Percentiles rank a stretch among this genome's conserved stretches.
Evolutionary conservation across 1,140 invertebrate species (phyloP).

Genomic region (Drosophila kanapiae): DNA sequence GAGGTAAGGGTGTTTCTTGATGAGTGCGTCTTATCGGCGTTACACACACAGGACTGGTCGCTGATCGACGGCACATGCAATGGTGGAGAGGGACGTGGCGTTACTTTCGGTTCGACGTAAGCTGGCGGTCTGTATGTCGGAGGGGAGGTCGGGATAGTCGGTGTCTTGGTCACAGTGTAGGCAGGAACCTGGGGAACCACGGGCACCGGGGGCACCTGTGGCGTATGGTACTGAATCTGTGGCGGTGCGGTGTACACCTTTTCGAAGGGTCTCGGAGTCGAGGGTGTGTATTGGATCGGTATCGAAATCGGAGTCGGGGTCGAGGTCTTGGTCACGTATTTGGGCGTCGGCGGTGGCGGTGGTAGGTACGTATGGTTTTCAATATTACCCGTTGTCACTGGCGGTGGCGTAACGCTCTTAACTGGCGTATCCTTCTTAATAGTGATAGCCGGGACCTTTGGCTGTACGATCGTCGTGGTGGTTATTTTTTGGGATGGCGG

Average conservation of each 20-base stretch:
- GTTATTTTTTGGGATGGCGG: constrained; percentile 60
- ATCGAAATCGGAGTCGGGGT: constrained; percentile 12
- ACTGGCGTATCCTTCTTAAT: constrained; percentile 77
- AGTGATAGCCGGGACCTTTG: constrained; percentile 79
- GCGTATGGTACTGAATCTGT: constrained; percentile 51
- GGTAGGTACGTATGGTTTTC: constrained; percentile 58
- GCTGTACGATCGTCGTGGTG: constrained; percentile 62
- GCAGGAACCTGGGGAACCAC: constrained; percentile 15
- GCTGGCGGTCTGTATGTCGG: constrained; percentile 6
- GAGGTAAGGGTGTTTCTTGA: constrained; percentile 72
- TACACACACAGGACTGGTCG: constrained; percentile 73
- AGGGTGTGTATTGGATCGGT: constrained; percentile 33
- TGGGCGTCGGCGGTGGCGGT: constrained; percentile 39
- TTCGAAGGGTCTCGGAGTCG: constrained; percentile 52
- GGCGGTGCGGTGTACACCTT: constrained; percentile 46
- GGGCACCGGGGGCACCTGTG: constrained; percentile 31
- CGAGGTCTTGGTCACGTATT: constrained; percentile 41
- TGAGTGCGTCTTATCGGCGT: constrained; percentile 78
- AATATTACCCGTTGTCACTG: constrained; percentile 74
- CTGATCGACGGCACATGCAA: constrained; percentile 67
- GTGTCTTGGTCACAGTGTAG: constrained; percentile 9
- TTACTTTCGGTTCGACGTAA: constrained; percentile 66
- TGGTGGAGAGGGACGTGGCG: constrained; percentile 73
- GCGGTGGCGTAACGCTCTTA: constrained; percentile 65
- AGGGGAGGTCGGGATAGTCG: background rate